Conservation (phyloP, 2,888 invertebrate genomes). For the Andrena bucephala region DNA sequence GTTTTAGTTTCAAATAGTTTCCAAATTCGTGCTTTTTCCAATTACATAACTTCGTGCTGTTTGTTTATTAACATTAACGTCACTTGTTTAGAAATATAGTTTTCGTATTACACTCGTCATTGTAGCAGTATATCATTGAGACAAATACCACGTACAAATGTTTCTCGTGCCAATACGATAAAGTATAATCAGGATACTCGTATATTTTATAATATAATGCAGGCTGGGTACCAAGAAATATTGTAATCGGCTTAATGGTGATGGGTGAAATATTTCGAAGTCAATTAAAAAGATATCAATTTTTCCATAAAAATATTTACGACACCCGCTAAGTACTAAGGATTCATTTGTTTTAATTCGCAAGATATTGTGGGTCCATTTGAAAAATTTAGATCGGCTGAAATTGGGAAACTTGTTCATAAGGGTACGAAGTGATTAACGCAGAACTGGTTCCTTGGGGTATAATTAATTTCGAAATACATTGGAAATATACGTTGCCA, state of each 20-base stretch:
- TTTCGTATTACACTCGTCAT: background rate
- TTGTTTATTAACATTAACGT: slow-evolving; percentile 43
- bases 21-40: slow-evolving; percentile 33
- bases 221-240: background rate
- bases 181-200: slow-evolving; percentile 10
- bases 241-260: background rate
- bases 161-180: background rate
- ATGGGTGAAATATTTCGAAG: background rate
- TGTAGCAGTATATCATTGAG: slow-evolving; percentile 2
- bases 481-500: slow-evolving; percentile 61
- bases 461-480: slow-evolving; percentile 63
- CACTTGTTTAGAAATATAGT: slow-evolving; percentile 19
- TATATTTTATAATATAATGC: background rate
- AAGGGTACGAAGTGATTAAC: background rate
- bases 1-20: slow-evolving; percentile 33
- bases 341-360: background rate
- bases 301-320: background rate
- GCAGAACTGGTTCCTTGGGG: slow-evolving; percentile 14
- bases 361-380: background rate
- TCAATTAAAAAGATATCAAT: background rate
- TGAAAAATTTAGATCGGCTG: background rate
- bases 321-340: background rate
- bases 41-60: slow-evolving; percentile 41
- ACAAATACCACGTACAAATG: slow-evolving; percentile 10
- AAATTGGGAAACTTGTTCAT: background rate